phyloP scores from a whole-genome alignment of 1,140 invertebrate species.

The Brachionus koreanus region DNA sequence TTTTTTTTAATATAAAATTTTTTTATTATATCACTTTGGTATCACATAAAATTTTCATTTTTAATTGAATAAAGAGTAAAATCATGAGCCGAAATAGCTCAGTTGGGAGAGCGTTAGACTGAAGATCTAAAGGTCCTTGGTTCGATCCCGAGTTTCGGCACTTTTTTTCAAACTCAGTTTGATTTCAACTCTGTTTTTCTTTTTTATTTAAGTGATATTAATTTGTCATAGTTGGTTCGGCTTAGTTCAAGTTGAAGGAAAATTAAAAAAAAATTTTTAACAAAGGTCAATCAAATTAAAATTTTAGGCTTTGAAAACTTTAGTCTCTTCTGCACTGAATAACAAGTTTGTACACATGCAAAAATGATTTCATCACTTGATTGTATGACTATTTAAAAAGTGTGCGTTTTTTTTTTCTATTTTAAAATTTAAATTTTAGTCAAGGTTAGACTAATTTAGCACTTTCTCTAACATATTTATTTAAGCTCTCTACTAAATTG shows the following conservation, averaged over 20 bases:
- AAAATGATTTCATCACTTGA: neutral
- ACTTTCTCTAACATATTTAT: neutral
- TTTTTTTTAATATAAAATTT: too few relatives aligned
- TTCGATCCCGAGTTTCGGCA: slow-evolving; percentile 1
- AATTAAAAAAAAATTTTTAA: neutral
- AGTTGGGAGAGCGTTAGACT: slow-evolving; percentile 2
- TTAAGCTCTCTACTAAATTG: neutral
- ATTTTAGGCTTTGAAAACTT: neutral
- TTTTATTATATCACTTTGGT: too few relatives aligned
- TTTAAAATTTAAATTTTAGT: slow-evolving; percentile 32
- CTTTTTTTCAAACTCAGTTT: neutral
- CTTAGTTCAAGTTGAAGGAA: neutral
- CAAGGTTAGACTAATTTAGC: slow-evolving; percentile 41
- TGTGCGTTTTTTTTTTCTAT: neutral
- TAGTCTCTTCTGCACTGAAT: neutral
- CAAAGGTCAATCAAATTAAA: neutral
- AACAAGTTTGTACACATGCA: neutral
- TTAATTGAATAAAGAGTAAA: too few relatives aligned
- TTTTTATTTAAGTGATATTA: too few relatives aligned
- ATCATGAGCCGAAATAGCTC: neutral
- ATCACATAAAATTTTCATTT: too few relatives aligned
- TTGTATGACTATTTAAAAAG: neutral
- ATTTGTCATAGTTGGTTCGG: too few relatives aligned
- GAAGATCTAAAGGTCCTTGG: slow-evolving; percentile 3
- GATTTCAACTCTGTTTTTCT: neutral